phyloP scores from a whole-genome alignment of 2,888 invertebrate species.

The Acleris laterana region DNA sequence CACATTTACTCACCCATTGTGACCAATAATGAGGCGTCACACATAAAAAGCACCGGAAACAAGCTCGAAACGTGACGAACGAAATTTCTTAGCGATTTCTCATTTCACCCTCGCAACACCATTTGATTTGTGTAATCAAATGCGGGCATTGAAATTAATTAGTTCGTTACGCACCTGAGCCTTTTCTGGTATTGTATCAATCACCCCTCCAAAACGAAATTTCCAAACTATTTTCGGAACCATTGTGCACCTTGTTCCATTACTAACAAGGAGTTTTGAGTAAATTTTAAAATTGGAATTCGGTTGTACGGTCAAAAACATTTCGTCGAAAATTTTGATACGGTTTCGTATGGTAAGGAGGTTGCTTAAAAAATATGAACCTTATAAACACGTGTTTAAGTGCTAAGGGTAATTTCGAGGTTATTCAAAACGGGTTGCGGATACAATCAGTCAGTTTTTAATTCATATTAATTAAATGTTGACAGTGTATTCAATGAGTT shows the following conservation, averaged over 20 bases:
- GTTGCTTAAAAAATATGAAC: slow-evolving; percentile 2
- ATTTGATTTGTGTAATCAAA: slow-evolving; percentile 85
- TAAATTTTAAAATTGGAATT: not conserved
- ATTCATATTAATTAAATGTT: slow-evolving; percentile 64
- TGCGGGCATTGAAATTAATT: slow-evolving; percentile 83
- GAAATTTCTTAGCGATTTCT: slow-evolving; percentile 83
- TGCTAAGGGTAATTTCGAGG: slow-evolving; percentile 26
- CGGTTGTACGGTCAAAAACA: not conserved
- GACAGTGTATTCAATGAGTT: slow-evolving; percentile 55
- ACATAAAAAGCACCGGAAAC: slow-evolving; percentile 76
- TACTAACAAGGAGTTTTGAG: not conserved
- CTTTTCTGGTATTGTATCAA: slow-evolving; percentile 59
- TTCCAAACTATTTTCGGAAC: not conserved
- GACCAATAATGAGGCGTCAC: slow-evolving; percentile 68
- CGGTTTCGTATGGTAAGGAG: slow-evolving; percentile 1
- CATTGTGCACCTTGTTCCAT: not conserved
- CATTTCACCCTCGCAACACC: slow-evolving; percentile 77
- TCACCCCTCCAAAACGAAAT: slow-evolving; percentile 38
- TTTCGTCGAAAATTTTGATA: not conserved
- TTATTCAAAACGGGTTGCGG: slow-evolving; percentile 53
- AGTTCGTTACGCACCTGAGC: slow-evolving; percentile 84
- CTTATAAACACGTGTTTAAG: not conserved
- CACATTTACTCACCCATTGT: slow-evolving; percentile 39
- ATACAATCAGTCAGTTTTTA: slow-evolving; percentile 40
- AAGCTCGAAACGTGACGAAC: slow-evolving; percentile 78